A percentile compares a stretch with the other conserved stretches of the same genome.
Evolutionary conservation across 1,140 invertebrate genomes (phyloP).

Genomic region (Dinothrombium tinctorium): DNA sequence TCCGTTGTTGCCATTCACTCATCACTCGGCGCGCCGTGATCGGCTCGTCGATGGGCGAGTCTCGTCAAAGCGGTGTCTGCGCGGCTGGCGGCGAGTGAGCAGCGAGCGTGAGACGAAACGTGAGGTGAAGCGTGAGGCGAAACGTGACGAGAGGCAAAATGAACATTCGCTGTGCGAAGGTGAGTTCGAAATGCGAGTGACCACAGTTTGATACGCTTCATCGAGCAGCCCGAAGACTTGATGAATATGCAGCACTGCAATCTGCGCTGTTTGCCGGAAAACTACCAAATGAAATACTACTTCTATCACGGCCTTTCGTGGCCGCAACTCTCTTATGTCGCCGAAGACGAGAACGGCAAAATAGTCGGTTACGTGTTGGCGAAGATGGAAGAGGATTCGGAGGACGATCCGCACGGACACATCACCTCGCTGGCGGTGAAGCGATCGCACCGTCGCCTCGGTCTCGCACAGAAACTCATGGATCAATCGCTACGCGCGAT

Average conservation of each 20-base stretch:
- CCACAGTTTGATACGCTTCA: too few species aligned
- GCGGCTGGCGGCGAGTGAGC: too few species aligned
- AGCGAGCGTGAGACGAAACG: too few species aligned
- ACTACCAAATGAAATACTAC: conserved; percentile 99
- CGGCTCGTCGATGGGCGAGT: too few species aligned
- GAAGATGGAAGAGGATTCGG: conserved; percentile 98
- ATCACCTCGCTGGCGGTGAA: conserved; percentile 94
- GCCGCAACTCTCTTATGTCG: conserved; percentile 96
- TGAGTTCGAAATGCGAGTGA: too few species aligned
- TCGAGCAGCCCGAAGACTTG: conserved; percentile 62
- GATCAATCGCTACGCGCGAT: conserved; percentile 50
- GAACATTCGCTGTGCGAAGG: conserved; percentile 8
- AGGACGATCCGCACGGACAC: conserved; percentile 94
- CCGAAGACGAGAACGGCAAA: conserved; percentile 86
- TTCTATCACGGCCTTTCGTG: conserved; percentile 96
- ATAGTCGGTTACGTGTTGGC: conserved; percentile 96
- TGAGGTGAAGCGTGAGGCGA: too few species aligned
- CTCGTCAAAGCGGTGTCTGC: too few species aligned
- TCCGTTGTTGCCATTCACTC: too few species aligned
- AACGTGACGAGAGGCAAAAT: neutral
- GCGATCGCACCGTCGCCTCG: conserved; percentile 49
- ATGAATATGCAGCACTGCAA: conserved; percentile 99
- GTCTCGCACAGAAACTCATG: conserved; percentile 96
- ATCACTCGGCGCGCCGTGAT: too few species aligned
- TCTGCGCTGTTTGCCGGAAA: conserved; percentile 89